These are phyloP conservation scores for Zosterops lateralis DNA, from an alignment of 2,113 vertebrate genomes.

Conservation along the genomic window DNA sequence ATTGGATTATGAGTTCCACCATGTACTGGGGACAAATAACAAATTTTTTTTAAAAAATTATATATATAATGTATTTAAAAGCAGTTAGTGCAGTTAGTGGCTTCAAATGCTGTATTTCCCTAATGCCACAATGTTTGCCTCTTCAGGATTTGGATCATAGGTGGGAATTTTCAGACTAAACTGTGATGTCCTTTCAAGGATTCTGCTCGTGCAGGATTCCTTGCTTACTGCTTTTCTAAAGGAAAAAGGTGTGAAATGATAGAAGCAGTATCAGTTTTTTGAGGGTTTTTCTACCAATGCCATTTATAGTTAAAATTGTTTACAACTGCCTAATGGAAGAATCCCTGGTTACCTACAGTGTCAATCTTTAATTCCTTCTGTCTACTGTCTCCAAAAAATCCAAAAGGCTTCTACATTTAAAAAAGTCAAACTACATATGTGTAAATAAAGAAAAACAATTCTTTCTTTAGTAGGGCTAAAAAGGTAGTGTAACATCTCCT, in stretches of 20 bases:
- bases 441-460: not conserved
- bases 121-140: not conserved
- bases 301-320: not conserved
- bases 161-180: not conserved
- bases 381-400: not conserved
- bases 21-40: rapidly evolving
- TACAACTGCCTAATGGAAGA: not conserved
- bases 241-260: not conserved
- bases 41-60: too few relatives aligned
- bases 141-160: not conserved
- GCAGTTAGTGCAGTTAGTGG: not conserved
- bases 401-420: not conserved
- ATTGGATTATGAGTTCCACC: not conserved
- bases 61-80: not conserved
- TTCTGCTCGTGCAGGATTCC: not conserved
- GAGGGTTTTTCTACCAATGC: not conserved
- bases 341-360: not conserved
- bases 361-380: not conserved
- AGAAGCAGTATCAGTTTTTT: not conserved
- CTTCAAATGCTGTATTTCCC: not conserved
- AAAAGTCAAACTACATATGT: not conserved
- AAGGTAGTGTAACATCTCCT: not conserved
- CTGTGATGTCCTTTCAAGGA: not conserved
- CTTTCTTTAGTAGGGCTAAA: not conserved
- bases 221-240: not conserved